Base-by-base conservation (phyloP, 2,797 vertebrate species). In the Lagocephalus sceleratus region DNA sequence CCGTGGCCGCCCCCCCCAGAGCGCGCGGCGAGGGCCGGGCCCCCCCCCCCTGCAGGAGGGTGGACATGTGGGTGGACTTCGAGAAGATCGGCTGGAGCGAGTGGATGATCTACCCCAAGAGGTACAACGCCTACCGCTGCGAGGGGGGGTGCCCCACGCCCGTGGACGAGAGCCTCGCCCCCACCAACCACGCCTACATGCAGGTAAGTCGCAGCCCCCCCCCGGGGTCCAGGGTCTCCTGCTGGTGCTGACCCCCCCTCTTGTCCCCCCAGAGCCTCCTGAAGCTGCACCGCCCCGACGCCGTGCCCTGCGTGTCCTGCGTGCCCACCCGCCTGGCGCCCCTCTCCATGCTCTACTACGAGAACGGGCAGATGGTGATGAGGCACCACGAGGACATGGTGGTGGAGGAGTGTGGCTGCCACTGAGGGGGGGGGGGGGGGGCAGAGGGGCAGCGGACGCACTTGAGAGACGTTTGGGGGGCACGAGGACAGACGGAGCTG, bases 171-270 rank as follows among this genome's bases (percentile, higher is more conserved):
- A 91, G 72, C 43, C 92, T 93, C 69, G 86, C 87, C 2, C 92
- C 94, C 20, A 95, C 94, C 5, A 97, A 97, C 75, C 95, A 97
- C 0, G 94, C 94, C 0, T 96, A 93, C 81, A 93, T 97, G 62
- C 93, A 94, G 93, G 94, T 95, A 89, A 90, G 87, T 53, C 16
- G 19, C 6, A 43, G 20, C 14, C 12, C 5, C 4, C 7, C 12
- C 19, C 42, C 20, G 2, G 6, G n/a, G n/a, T n/a, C n/a, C n/a
- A n/a, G n/a, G n/a, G n/a, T n/a, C n/a, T n/a, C n/a, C n/a, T n/a
- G n/a, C n/a, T n/a, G n/a, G n/a, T n/a, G n/a, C n/a, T n/a, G n/a
- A 9, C 40, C 40, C 3, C 11, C 11, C 17, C 39, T 40, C 16
- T 54, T 68, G 4, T 43, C 10, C 60, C 20, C 75, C 3, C 86